Evolutionary conservation across 1,140 invertebrate genomes (phyloP), one percentile per base, ranked within the genome.

Genomic region (Euwallacea similis): DNA sequence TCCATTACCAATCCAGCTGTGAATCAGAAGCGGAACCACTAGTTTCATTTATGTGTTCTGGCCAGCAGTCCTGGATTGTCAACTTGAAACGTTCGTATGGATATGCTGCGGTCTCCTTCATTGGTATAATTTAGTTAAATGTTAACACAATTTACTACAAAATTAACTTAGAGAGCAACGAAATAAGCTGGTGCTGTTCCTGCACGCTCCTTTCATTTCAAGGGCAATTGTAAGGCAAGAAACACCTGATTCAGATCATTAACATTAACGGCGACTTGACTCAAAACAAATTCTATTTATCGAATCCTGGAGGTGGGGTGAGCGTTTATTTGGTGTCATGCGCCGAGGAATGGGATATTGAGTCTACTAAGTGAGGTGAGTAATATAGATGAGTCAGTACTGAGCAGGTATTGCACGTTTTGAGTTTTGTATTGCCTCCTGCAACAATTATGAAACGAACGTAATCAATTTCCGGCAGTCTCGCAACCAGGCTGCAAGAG

Each of bases 201-300:
- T 72, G 71, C 47, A 54, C 67, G 21, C 58, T 72, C 0, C 59
- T 72, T 2, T 72, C 71, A 7, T 72, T 72, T 21, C 13, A 72
- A 53, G 71, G 47, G 13, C 44, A 67, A n/a, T 16, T 72, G 10
- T 41, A 44, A 11, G 64, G 65, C 9, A 72, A 72, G 60, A 33
- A 72, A 42, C 65, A 59, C 56, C 42, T 72, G 42, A 63, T 68
- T 11, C 71, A 72, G 47, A 41, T 72, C 11, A 67, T 56, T 21
- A 72, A 72, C 53, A 67, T 56, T 33, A 64, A 64, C 33, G 56
- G 56, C 42, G 55, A 66, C 21, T 66, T 72, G 21, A 43, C 46
- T 8, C 41, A 50, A 11, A 72, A 72, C 21, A 64, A 72, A 9
- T 72, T 72, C 60, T 64, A 72, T 43, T 15, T 72, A 10, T 54